phyloP scores from a whole-genome alignment of 2,888 invertebrate genomes.

The Drosophila tanythrix region DNA sequence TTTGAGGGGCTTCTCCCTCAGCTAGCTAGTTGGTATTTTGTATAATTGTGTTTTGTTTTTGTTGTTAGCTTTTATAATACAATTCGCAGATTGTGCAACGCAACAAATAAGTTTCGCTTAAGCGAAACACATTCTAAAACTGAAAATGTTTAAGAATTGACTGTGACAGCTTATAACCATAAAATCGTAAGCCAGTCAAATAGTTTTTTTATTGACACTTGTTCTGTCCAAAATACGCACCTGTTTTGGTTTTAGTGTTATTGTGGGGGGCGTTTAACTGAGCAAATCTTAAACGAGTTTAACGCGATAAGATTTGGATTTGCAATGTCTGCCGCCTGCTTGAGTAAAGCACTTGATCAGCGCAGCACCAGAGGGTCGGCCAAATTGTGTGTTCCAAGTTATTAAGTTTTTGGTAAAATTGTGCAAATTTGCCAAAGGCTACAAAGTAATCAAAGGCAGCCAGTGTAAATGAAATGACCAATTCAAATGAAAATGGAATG shows the following conservation, averaged over 20 bases:
- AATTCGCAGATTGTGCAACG: constrained; percentile 46
- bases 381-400: constrained; percentile 52
- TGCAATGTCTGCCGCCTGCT: constrained; percentile 41
- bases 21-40: constrained; percentile 36
- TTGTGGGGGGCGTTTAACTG: constrained; percentile 32
- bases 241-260: constrained; percentile 20
- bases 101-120: constrained; percentile 28
- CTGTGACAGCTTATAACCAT: background rate
- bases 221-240: constrained; percentile 29
- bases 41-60: constrained; percentile 40
- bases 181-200: constrained; percentile 3
- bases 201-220: constrained; percentile 14
- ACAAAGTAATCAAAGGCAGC: constrained; percentile 64
- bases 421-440: constrained; percentile 70
- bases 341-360: constrained; percentile 60
- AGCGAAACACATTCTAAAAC: constrained; percentile 16
- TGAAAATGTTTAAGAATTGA: background rate
- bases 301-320: constrained; percentile 38
- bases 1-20: constrained; percentile 30
- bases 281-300: constrained; percentile 34
- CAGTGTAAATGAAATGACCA: constrained; percentile 69
- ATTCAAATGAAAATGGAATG: constrained; percentile 71
- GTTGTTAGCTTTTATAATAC: constrained; percentile 41
- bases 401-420: constrained; percentile 61
- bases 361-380: background rate